Evolutionary conservation across 1,140 invertebrate genomes (phyloP).

Genomic region (Odontomachus brunneus): DNA sequence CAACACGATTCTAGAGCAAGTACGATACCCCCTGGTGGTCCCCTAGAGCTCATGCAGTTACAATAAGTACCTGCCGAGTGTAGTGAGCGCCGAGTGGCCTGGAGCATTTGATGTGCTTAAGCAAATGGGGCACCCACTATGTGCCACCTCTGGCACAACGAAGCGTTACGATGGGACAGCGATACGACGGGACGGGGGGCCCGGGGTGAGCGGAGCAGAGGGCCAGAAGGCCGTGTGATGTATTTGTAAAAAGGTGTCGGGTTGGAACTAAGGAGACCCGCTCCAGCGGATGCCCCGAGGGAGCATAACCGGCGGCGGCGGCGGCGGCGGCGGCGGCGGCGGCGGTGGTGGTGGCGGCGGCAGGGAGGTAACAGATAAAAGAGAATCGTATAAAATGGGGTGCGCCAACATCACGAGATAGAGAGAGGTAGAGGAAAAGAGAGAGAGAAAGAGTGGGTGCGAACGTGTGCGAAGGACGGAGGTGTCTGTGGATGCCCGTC

Average conservation of each 20-base stretch:
- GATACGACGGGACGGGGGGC: conserved; percentile 32
- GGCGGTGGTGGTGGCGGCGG: conserved; percentile 40
- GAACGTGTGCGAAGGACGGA: conserved; percentile 31
- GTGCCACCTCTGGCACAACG: conserved; percentile 43
- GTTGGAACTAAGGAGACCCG: conserved; percentile 83
- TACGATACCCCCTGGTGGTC: too few relatives aligned
- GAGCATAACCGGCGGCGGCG: conserved; percentile 75
- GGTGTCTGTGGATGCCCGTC: conserved; percentile 36
- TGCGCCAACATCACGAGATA: conserved; percentile 65
- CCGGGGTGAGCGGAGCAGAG: conserved; percentile 56
- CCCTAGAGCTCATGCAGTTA: neutral
- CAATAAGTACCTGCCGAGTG: conserved; percentile 74
- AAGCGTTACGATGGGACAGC: conserved; percentile 60
- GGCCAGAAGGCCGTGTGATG: conserved; percentile 83
- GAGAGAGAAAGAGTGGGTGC: conserved; percentile 59
- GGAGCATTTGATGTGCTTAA: conserved; percentile 82
- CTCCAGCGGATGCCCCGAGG: conserved; percentile 81
- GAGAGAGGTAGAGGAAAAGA: conserved; percentile 28
- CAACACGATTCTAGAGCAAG: too few relatives aligned
- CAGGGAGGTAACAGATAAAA: conserved; percentile 83
- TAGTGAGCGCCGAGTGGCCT: conserved; percentile 77
- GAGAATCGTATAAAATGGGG: conserved; percentile 85
- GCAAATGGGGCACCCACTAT: conserved; percentile 82
- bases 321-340: conserved; percentile 48
- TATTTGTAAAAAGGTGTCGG: conserved; percentile 86